These are phyloP conservation scores for Neocrepidodera transversa DNA, from an alignment of 2,888 invertebrate genomes.

Conservation along the genomic window DNA sequence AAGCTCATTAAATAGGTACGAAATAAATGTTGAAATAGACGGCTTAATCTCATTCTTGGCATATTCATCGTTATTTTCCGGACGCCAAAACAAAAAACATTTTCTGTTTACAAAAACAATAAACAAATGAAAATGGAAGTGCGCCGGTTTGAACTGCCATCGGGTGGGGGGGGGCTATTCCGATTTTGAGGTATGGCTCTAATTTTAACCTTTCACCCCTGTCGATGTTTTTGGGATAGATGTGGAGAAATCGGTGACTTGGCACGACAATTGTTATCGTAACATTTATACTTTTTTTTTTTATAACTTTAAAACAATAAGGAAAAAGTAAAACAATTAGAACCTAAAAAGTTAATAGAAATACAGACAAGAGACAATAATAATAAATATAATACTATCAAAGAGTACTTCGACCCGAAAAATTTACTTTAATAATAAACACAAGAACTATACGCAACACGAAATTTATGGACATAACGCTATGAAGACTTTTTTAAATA, in stretches of 20 bases:
- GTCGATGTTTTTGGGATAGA: slow-evolving; percentile 26
- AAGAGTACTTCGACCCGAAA: too few relatives aligned
- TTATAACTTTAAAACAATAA: too few relatives aligned
- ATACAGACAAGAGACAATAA: too few relatives aligned
- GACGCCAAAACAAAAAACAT: slow-evolving; percentile 32
- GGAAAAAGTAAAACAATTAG: too few relatives aligned
- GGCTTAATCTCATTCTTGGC: slow-evolving; percentile 1
- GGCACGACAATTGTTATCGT: not conserved
- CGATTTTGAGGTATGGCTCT: slow-evolving; percentile 48
- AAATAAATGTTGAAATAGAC: not conserved
- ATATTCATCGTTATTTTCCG: slow-evolving; percentile 14
- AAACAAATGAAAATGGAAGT: slow-evolving; percentile 34
- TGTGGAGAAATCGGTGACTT: not conserved
- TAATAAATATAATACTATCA: too few relatives aligned
- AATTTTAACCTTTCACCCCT: slow-evolving; percentile 59
- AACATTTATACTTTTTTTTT: not conserved
- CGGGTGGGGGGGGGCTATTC: slow-evolving; percentile 31
- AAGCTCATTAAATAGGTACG: not conserved
- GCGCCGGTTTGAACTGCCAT: not conserved
- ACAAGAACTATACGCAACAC: too few relatives aligned
- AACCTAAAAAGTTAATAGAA: too few relatives aligned
- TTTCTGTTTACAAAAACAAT: slow-evolving; percentile 31
- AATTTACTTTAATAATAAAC: too few relatives aligned
- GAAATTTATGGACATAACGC: too few relatives aligned
- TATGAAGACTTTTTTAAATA: too few relatives aligned